Evolutionary conservation across 2,113 vertebrate genomes (phyloP).

Genomic region (Antennarius striatus): DNA sequence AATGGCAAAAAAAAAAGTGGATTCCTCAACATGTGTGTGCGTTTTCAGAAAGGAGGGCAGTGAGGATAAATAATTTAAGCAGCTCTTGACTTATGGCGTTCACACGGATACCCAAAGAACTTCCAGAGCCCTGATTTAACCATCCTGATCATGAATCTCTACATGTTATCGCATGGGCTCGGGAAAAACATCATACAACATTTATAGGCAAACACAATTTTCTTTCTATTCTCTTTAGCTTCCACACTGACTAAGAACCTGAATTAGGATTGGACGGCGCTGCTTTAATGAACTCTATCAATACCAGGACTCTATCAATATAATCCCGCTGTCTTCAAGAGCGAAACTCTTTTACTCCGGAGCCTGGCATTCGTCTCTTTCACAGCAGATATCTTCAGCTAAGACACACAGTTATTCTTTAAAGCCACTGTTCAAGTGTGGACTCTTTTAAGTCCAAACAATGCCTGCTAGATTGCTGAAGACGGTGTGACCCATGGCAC

Average conservation of each 20-base stretch:
- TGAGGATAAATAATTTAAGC: slow-evolving; percentile 73
- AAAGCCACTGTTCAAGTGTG: slow-evolving; percentile 29
- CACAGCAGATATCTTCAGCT: slow-evolving; percentile 34
- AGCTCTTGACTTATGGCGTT: slow-evolving; percentile 69
- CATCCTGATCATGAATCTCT: slow-evolving; percentile 54
- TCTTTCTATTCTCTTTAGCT: too few species aligned
- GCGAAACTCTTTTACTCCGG: slow-evolving; percentile 7
- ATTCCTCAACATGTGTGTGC: slow-evolving; percentile 47
- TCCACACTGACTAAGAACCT: too few species aligned
- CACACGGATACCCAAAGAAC: slow-evolving; percentile 62
- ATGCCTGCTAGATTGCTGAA: slow-evolving; percentile 53
- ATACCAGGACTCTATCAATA: slow-evolving; percentile 3
- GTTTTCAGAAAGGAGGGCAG: slow-evolving; percentile 55
- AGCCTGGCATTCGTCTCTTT: slow-evolving; percentile 51
- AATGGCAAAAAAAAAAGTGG: slow-evolving; percentile 44
- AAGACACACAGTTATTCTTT: slow-evolving; percentile 30
- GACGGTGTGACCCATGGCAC: slow-evolving; percentile 22
- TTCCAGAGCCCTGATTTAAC: slow-evolving; percentile 58
- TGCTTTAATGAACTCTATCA: not conserved
- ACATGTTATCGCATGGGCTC: slow-evolving; percentile 37
- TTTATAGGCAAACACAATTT: not conserved
- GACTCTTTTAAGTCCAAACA: slow-evolving; percentile 48
- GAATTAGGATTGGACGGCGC: not conserved
- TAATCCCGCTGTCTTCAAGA: not conserved
- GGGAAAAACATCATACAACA: too few species aligned